A percentile compares a stretch with the other conserved stretches of the same genome.
Conservation (phyloP, 2,888 invertebrate species). For the Drosophila nigritarsus region DNA sequence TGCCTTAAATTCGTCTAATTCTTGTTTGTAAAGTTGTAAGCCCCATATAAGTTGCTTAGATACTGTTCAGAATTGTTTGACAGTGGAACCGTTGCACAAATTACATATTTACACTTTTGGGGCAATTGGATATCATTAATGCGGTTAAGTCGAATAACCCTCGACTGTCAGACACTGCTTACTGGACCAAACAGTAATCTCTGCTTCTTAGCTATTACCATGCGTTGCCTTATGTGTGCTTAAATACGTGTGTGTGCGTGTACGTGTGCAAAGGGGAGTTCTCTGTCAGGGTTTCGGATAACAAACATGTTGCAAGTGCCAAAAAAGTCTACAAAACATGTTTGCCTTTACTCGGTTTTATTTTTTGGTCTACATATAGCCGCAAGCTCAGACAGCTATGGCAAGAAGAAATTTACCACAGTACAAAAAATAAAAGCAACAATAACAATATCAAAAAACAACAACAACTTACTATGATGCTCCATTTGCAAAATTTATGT, state of each 20-base stretch:
- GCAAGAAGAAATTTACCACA: conserved; percentile 34
- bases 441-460: conserved; percentile 18
- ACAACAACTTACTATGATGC: conserved; percentile 65
- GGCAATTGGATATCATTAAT: conserved; percentile 63
- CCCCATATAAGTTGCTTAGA: conserved; percentile 37
- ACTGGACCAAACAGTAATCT: conserved; percentile 23
- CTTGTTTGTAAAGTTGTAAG: conserved; percentile 15
- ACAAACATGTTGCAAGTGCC: conserved; percentile 58
- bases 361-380: conserved; percentile 28
- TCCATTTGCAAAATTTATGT: conserved; percentile 76
- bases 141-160: conserved; percentile 67
- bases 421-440: conserved; percentile 27
- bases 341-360: conserved; percentile 34
- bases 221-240: conserved; percentile 1
- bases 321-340: conserved; percentile 59
- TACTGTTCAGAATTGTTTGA: conserved; percentile 41
- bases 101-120: conserved; percentile 57
- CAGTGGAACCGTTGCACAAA: conserved; percentile 61
- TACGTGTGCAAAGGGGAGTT: not conserved
- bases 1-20: not conserved
- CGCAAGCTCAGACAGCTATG: conserved; percentile 23
- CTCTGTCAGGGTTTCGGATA: conserved; percentile 29
- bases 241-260: conserved; percentile 2
- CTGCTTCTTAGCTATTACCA: conserved; percentile 1
- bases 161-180: conserved; percentile 39